Base-by-base conservation (phyloP, 2,888 invertebrate genomes). In the Physocephala rufipes region DNA sequence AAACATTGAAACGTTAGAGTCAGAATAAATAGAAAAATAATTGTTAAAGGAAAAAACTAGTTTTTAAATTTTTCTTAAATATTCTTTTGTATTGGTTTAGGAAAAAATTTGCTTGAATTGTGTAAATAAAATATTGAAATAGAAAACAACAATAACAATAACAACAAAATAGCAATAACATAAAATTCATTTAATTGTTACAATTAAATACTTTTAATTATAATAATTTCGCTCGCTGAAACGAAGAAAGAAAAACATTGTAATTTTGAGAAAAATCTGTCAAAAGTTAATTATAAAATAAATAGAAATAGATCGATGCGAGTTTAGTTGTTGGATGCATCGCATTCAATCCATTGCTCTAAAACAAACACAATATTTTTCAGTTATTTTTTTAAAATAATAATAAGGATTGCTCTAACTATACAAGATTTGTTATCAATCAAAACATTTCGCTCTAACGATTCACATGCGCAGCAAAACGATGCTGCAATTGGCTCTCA, bases 381-480 rank as follows among this genome's bases (percentile, higher is more conserved):
- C n/a, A n/a, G n/a, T n/a, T n/a, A n/a, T n/a, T n/a, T n/a, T n/a
- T n/a, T n/a, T n/a, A n/a, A n/a, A n/a, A n/a, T 61, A 78, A 19
- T 19, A 51, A 65, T 65, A 51, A 47, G 30, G 59, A 59, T 45
- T 26, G 36, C 58, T 36, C 36, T 30, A 24, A 62, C 78, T 78
- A 79, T 81, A 81, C 4, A 81, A 82, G 84, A 80, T 82, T 84
- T 83, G 81, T 83, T 84, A 83, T 82, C 84, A 82, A 78, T 82
- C 81, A 82, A 84, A 82, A 82, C 79, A 82, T 75, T 77, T 76
- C 78, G 69, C 67, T 72, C 70, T 72, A n/a, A n/a, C 73, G 68
- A 36, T 61, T 74, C 74, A 64, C 76, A 76, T 75, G 76, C 74
- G 76, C 76, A 77, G 71, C 74, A 75, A 71, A 68, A 67, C 75